Evolutionary conservation across 2,888 invertebrate species (phyloP).

Genomic region (Brachylomia viminalis): DNA sequence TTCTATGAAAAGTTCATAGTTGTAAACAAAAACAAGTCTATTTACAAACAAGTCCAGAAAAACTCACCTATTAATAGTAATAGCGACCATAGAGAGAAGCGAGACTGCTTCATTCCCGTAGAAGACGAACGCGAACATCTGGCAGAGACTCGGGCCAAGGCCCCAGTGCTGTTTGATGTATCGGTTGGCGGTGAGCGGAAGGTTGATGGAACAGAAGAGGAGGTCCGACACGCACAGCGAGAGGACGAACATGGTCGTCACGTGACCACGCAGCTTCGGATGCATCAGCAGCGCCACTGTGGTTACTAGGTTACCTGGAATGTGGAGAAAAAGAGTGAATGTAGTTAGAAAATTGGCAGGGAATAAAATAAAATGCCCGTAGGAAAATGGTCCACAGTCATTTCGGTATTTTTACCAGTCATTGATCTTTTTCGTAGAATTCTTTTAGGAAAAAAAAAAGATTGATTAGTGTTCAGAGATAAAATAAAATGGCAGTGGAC

Average conservation of each 20-base stretch:
- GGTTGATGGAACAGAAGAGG: constrained; percentile 95
- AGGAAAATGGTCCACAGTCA: not conserved
- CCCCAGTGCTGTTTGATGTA: constrained; percentile 96
- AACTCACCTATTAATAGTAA: constrained; percentile 95
- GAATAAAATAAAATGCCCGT: not conserved
- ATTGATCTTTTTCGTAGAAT: not conserved
- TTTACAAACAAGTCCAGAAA: constrained; percentile 23
- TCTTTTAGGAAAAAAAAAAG: not conserved
- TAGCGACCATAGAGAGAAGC: constrained; percentile 96
- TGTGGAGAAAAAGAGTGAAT: not conserved
- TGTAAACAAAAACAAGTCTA: constrained; percentile 40
- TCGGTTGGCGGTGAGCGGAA: constrained; percentile 95
- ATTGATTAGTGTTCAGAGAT: not conserved
- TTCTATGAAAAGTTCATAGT: constrained; percentile 22
- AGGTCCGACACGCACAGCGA: constrained; percentile 96
- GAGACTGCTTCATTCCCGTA: constrained; percentile 97
- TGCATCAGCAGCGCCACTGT: constrained; percentile 94
- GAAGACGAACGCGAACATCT: constrained; percentile 96
- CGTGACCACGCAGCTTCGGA: constrained; percentile 94
- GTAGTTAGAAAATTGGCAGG: not conserved
- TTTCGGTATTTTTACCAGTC: not conserved
- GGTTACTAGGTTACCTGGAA: constrained; percentile 95
- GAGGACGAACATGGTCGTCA: constrained; percentile 96
- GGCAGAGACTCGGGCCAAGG: constrained; percentile 94
- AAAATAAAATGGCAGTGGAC: constrained; percentile 4